These are phyloP conservation scores for Fulmarus glacialis DNA, from an alignment of 2,113 vertebrate species.

Conservation along the genomic window DNA sequence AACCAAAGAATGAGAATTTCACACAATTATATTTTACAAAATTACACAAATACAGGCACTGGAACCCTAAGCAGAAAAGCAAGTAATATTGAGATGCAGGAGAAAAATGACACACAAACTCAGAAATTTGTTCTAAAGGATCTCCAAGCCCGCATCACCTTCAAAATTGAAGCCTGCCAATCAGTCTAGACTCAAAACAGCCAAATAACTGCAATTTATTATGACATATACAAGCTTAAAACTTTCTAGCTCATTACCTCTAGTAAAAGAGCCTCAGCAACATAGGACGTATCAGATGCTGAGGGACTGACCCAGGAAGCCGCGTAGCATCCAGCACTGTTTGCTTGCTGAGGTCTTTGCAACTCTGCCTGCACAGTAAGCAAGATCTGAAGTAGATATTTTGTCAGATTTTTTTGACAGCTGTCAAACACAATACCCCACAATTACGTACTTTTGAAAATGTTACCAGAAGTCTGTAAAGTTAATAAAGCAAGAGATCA, in stretches of 20 bases:
- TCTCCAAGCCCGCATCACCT: neutral
- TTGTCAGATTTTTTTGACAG: neutral
- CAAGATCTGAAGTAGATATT: neutral
- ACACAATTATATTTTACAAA: neutral
- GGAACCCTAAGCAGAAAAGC: neutral
- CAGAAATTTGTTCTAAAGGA: neutral
- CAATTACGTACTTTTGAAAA: neutral
- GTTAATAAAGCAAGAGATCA: neutral
- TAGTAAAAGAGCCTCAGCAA: neutral
- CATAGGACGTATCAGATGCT: neutral
- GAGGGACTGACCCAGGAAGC: neutral
- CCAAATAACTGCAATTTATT: neutral
- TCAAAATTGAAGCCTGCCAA: neutral
- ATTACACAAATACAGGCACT: neutral
- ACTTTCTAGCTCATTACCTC: neutral
- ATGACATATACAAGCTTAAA: neutral
- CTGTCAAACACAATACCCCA: neutral
- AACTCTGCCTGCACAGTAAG: neutral
- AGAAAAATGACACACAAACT: neutral
- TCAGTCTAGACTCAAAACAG: neutral
- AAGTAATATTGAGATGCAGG: neutral
- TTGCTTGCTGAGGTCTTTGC: neutral
- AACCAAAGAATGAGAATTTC: neutral
- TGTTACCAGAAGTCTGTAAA: neutral
- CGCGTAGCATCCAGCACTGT: rapidly evolving